These are phyloP conservation scores for Apeltes quadracus DNA, from an alignment of 2,113 vertebrate species.

Conservation along the genomic window DNA sequence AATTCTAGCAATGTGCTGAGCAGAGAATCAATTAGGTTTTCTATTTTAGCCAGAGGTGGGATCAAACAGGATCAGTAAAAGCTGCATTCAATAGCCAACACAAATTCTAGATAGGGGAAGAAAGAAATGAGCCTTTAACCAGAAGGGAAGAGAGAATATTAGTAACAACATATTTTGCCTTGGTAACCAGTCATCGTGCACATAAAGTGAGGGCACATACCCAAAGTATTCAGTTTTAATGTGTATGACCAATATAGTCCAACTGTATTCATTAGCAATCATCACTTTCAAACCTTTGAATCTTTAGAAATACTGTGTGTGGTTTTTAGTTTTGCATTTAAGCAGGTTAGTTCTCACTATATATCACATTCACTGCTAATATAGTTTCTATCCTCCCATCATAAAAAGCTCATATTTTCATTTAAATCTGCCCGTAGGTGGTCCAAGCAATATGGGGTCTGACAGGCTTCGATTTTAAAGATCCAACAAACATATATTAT, in stretches of 20 bases:
- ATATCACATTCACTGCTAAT: slow-evolving; percentile 4
- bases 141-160: background rate
- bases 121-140: background rate
- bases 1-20: background rate
- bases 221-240: background rate
- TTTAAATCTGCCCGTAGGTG: slow-evolving; percentile 26
- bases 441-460: background rate
- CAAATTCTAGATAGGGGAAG: background rate
- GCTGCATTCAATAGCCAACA: background rate
- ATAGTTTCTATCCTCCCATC: slow-evolving; percentile 4
- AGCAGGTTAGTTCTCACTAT: background rate
- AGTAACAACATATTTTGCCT: background rate
- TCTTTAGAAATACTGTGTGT: background rate
- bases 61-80: background rate
- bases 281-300: background rate
- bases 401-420: slow-evolving; percentile 13
- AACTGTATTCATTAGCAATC: background rate
- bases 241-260: background rate
- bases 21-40: background rate
- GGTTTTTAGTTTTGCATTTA: background rate
- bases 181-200: background rate
- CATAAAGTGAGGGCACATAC: background rate
- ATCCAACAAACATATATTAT: slow-evolving; percentile 10
- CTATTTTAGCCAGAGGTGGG: background rate
- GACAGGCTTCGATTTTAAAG: background rate